Conservation (phyloP, 2,797 vertebrate species). For the Crenichthys baileyi region DNA sequence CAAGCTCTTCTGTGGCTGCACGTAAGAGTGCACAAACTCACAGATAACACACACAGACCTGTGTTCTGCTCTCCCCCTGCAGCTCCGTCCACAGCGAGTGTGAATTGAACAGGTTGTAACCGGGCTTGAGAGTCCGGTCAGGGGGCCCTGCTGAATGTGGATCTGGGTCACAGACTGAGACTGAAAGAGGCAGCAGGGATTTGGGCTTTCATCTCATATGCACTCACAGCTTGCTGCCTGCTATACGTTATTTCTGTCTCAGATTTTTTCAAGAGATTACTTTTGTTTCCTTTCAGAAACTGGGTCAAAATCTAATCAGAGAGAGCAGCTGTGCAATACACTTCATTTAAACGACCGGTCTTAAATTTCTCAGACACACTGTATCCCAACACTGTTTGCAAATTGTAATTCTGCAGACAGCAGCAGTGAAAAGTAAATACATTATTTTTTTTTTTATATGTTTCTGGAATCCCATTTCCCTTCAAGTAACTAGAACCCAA, state of each 20-base stretch:
- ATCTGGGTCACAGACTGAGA: conserved; percentile 78
- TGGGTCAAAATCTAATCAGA: conserved; percentile 46
- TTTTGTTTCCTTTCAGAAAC: conserved; percentile 41
- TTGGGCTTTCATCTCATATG: conserved; percentile 68
- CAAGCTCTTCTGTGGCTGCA: conserved; percentile 98
- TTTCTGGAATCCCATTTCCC: neutral
- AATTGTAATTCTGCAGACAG: neutral
- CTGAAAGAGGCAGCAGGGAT: conserved; percentile 55
- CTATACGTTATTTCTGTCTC: conserved; percentile 57
- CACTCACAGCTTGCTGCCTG: conserved; percentile 61
- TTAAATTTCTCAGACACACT: neutral
- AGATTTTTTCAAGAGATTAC: conserved; percentile 59
- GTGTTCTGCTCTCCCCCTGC: conserved; percentile 46
- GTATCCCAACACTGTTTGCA: neutral
- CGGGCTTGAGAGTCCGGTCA: conserved; percentile 61
- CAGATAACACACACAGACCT: conserved; percentile 16
- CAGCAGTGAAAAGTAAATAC: neutral
- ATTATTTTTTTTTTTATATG: neutral
- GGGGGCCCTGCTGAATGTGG: conserved; percentile 72
- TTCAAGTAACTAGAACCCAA: neutral
- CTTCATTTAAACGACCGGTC: neutral
- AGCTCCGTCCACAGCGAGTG: conserved; percentile 68
- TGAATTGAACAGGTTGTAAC: conserved; percentile 78
- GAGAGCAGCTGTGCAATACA: neutral
- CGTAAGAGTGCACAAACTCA: conserved; percentile 79